Base-by-base conservation (phyloP, 2,888 invertebrate genomes). In the Amblyjoppa proteus region DNA sequence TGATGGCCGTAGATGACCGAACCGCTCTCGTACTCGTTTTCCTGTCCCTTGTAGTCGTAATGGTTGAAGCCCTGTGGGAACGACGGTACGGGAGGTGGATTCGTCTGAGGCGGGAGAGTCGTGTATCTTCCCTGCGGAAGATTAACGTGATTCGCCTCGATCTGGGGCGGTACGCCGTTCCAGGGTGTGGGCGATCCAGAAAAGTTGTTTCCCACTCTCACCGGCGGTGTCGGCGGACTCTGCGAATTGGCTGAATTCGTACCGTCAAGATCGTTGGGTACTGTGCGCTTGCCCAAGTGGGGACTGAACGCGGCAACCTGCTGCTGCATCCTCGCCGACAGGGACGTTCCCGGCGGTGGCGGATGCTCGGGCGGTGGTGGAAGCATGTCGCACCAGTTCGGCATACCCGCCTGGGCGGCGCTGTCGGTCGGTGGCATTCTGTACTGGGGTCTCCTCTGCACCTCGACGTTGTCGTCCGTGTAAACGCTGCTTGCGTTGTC, bases 361-460 rank as follows among this genome's bases (percentile, higher is more conserved):
- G 87, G 95, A 94, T 96, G 96, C 93, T 96, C 96, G 88, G 96
- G 96, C 61, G 96, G 96, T 88, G 96, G 96, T 84, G 96, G 96
- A 89, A 96, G 92, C 95, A 96, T 96, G 94, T 96, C 96, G 94
- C 96, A 96, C 94, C 96, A 96, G 94, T 96, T 96, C 92, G 93
- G 93, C 87, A 93, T 89, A n/a, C 88, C 85, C 0, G 89, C 66
- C 53, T 88, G 86, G 6, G 64, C 83, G 70, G 61, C 85, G 87
- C 51, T 89, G 87, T 89, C 83, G 80, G 75, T 85, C 41, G 88
- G 71, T 34, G 89, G 89, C 78, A 89, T 84, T 87, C 89, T 79
- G 85, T 89, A 89, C 41, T 85, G 88, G 5, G 87, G 87, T 68
- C 83, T 82, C 82, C 89, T 88, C 70, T 88, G 88, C 53, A 90